phyloP scores from a whole-genome alignment of 2,888 invertebrate genomes.

The Drosophila borealis region DNA sequence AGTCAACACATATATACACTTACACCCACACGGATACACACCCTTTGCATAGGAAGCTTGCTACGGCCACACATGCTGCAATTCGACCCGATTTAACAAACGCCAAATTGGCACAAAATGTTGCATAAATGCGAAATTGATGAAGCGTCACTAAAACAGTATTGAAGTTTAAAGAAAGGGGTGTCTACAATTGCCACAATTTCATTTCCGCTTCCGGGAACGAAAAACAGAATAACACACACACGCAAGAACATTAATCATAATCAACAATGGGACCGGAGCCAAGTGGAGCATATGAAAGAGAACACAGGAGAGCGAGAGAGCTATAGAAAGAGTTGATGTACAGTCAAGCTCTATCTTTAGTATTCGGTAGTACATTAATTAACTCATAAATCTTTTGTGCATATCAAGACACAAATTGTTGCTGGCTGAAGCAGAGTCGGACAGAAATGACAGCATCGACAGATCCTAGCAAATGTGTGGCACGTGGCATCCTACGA shows the following conservation, averaged over 20 bases:
- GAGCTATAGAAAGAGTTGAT: neutral
- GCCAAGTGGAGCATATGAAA: constrained; percentile 15
- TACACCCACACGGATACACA: constrained; percentile 10
- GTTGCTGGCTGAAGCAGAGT: constrained; percentile 26
- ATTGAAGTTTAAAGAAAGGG: constrained; percentile 51
- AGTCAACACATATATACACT: constrained; percentile 21
- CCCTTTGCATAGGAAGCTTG: neutral
- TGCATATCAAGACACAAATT: constrained; percentile 70
- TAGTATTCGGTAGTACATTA: constrained; percentile 52
- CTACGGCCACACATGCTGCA: constrained; percentile 37
- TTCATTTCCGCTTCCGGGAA: constrained; percentile 60
- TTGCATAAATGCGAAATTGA: constrained; percentile 41
- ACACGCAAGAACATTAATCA: constrained; percentile 62
- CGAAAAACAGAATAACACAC: constrained; percentile 7
- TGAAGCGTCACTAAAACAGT: constrained; percentile 37
- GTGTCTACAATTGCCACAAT: constrained; percentile 27
- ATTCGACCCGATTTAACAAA: constrained; percentile 60
- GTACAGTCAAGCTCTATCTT: constrained; percentile 18
- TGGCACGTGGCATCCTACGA: constrained; percentile 30
- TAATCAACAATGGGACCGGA: constrained; percentile 50
- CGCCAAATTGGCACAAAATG: constrained; percentile 46
- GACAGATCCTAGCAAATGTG: constrained; percentile 19
- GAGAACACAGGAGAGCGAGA: neutral
- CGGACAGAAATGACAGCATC: constrained; percentile 18
- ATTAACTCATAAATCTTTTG: constrained; percentile 80